Percentiles rank a stretch among this genome's conserved stretches.
phyloP scores from a whole-genome alignment of 2,797 vertebrate species.

The Rhynchonycteris naso region DNA sequence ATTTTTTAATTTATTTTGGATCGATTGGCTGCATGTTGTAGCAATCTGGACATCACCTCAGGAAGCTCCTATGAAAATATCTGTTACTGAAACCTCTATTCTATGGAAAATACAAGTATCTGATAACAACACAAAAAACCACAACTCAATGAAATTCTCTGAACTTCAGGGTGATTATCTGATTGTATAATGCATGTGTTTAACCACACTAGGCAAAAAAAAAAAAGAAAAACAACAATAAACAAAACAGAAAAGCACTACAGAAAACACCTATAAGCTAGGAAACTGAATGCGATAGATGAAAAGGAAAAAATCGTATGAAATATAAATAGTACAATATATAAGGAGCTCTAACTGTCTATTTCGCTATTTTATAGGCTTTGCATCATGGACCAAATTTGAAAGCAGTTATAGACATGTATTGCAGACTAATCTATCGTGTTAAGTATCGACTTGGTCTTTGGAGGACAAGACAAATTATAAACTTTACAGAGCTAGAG shows the following conservation, averaged over 20 bases:
- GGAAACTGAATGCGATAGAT: slow-evolving; percentile 4
- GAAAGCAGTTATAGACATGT: slow-evolving; percentile 65
- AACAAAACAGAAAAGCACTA: too few relatives aligned
- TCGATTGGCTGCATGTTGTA: neutral
- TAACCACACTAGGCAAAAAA: neutral
- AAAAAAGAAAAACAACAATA: too few relatives aligned
- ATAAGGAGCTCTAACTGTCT: neutral
- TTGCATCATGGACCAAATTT: slow-evolving; percentile 62
- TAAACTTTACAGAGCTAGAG: slow-evolving; percentile 72
- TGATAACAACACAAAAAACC: neutral
- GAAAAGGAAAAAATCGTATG: neutral
- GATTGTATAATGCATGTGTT: neutral
- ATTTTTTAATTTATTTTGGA: neutral
- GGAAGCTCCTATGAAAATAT: neutral
- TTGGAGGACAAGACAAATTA: slow-evolving; percentile 70
- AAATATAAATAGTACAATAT: neutral
- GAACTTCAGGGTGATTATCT: neutral
- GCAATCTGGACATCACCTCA: neutral
- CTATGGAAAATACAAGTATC: neutral
- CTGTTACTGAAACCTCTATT: neutral
- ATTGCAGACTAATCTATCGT: slow-evolving; percentile 53
- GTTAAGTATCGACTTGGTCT: slow-evolving; percentile 65
- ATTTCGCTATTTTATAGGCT: slow-evolving; percentile 70
- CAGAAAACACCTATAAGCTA: neutral
- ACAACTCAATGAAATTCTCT: neutral